Conservation (phyloP, 2,888 invertebrate genomes). For the Parnassius mnemosyne region DNA sequence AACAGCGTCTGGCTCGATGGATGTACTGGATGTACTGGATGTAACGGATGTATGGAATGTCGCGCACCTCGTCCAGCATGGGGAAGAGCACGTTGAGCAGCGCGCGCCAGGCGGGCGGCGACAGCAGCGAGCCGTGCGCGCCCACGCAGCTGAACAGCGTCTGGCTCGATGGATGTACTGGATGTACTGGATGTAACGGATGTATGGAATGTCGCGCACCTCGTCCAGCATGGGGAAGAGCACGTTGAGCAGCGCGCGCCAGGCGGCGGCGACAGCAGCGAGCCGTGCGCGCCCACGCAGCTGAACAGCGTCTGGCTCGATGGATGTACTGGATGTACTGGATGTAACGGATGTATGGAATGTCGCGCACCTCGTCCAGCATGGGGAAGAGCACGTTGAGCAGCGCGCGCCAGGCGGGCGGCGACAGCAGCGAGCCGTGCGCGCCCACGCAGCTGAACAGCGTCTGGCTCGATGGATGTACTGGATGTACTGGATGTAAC, state of each 20-base stretch:
- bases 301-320: constrained; percentile 98
- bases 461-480: constrained; percentile 82
- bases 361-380: constrained; percentile 88
- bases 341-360: too few relatives aligned
- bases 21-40: too few relatives aligned
- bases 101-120: constrained; percentile 91
- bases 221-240: constrained; percentile 96
- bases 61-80: constrained; percentile 86
- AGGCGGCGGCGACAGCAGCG: constrained; percentile 92
- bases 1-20: too few relatives aligned
- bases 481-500: too few relatives aligned
- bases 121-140: background rate
- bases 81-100: constrained; percentile 97
- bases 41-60: too few relatives aligned
- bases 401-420: constrained; percentile 96
- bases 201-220: constrained; percentile 72
- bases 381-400: constrained; percentile 97
- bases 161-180: background rate
- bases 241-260: constrained; percentile 96
- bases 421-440: constrained; percentile 90
- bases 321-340: too few relatives aligned
- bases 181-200: too few relatives aligned
- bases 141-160: background rate
- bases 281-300: constrained; percentile 97
- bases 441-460: constrained; percentile 98